These are phyloP conservation scores for Bostrychus sinensis DNA, from an alignment of 2,113 vertebrate species.

Conservation along the genomic window DNA sequence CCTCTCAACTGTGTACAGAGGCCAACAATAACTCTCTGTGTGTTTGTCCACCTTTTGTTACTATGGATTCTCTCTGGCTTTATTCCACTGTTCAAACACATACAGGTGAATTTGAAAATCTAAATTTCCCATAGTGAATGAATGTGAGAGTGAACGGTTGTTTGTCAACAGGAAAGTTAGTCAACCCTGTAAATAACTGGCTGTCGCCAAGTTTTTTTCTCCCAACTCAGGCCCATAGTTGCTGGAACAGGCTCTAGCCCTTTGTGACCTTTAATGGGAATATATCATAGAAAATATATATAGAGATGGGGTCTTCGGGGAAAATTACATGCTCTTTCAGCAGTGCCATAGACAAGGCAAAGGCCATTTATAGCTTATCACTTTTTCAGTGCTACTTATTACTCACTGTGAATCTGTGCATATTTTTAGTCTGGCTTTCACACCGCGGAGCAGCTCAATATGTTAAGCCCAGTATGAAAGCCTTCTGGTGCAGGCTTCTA, in stretches of 20 bases:
- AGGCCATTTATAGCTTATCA: constrained; percentile 28
- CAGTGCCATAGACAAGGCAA: constrained; percentile 4
- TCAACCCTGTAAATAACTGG: not conserved
- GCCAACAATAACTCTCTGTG: too few relatives aligned
- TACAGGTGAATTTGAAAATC: too few relatives aligned
- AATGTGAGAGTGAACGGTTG: not conserved
- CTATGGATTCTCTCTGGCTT: too few relatives aligned
- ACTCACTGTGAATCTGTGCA: constrained; percentile 17
- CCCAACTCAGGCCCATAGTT: not conserved
- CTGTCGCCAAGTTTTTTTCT: not conserved
- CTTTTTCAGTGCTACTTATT: constrained; percentile 32
- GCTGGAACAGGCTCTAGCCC: not conserved
- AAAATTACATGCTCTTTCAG: constrained; percentile 18
- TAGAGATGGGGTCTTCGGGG: constrained; percentile 1
- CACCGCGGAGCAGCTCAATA: constrained; percentile 30
- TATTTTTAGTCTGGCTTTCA: constrained; percentile 42
- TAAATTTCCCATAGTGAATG: not conserved
- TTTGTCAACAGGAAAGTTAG: too few relatives aligned
- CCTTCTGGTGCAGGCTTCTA: constrained; percentile 33
- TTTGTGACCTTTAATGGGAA: not conserved
- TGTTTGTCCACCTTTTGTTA: too few relatives aligned
- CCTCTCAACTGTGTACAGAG: too few relatives aligned
- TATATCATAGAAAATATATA: not conserved
- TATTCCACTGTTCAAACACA: too few relatives aligned
- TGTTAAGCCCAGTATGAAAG: constrained; percentile 37